Evolutionary conservation across 2,888 invertebrate genomes (phyloP).

Genomic region (Cheiracanthium punctorium): DNA sequence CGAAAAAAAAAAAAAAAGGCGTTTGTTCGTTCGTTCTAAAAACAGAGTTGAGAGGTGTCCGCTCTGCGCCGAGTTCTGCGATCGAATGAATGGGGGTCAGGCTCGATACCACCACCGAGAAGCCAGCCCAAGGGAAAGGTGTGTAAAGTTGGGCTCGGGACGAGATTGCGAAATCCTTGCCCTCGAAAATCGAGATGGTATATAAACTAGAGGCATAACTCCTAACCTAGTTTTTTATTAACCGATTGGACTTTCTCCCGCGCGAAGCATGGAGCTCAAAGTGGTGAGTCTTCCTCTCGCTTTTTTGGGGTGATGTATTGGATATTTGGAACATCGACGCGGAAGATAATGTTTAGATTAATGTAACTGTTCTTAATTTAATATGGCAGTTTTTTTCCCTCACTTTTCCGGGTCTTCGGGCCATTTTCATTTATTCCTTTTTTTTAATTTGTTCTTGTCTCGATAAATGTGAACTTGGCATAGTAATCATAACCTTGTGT

Average conservation of each 20-base stretch:
- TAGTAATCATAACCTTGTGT: no score
- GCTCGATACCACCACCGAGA: slow-evolving; percentile 19
- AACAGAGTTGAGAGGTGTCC: no score
- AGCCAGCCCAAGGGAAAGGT: slow-evolving; percentile 62
- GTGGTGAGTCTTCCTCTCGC: slow-evolving; percentile 37
- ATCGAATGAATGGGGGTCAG: slow-evolving; percentile 61
- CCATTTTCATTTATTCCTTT: no score
- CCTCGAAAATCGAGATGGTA: slow-evolving; percentile 61
- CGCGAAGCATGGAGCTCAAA: slow-evolving; percentile 54
- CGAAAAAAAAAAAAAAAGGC: no score
- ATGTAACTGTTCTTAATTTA: no score
- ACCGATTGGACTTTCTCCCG: slow-evolving; percentile 20
- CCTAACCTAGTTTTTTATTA: slow-evolving; percentile 62
- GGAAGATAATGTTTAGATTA: no score
- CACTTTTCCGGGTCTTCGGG: no score
- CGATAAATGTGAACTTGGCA: no score
- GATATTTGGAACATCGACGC: no score
- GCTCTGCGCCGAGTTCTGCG: no score
- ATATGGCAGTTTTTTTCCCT: no score
- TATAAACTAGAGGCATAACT: slow-evolving; percentile 63
- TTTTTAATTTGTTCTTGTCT: no score
- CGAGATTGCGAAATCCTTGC: slow-evolving; percentile 59
- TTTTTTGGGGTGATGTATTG: background rate
- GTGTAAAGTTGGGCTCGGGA: slow-evolving; percentile 46
- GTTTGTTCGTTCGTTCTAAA: background rate